Conservation (phyloP, 2,113 vertebrate genomes). For the Gopherus flavomarginatus region DNA sequence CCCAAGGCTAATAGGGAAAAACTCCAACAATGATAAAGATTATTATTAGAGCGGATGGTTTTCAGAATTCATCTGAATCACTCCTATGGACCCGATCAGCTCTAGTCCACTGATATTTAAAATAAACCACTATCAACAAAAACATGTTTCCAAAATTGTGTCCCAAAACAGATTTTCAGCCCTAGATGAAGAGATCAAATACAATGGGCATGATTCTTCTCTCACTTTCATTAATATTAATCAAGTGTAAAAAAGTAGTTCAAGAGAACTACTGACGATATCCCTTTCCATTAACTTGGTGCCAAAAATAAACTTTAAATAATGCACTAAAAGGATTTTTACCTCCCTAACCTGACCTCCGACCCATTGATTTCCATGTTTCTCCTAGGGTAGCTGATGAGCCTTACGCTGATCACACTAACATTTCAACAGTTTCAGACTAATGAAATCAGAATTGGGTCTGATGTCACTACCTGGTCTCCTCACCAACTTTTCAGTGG, state of each 20-base stretch:
- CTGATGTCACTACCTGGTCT: no score
- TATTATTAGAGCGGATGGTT: not conserved
- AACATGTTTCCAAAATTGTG: not conserved
- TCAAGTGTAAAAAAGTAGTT: not conserved
- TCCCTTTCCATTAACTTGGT: not conserved
- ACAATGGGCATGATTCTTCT: not conserved
- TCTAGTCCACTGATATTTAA: not conserved
- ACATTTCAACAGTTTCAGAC: no score
- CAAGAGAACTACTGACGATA: not conserved
- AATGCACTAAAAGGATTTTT: no score
- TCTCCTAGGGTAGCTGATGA: no score
- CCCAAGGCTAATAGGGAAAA: not conserved
- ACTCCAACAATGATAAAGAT: no score
- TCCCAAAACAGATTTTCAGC: not conserved
- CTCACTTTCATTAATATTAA: not conserved
- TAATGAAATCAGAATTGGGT: no score
- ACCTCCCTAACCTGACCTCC: no score
- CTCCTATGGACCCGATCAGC: not conserved
- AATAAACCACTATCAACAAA: constrained; percentile 11
- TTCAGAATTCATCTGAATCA: not conserved
- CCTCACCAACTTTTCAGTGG: no score
- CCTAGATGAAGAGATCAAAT: not conserved
- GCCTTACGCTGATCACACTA: no score
- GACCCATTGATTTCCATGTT: no score
- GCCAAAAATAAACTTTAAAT: not conserved